Base-by-base conservation (phyloP, 2,888 invertebrate genomes). In the Drosophila austrosaltans region DNA sequence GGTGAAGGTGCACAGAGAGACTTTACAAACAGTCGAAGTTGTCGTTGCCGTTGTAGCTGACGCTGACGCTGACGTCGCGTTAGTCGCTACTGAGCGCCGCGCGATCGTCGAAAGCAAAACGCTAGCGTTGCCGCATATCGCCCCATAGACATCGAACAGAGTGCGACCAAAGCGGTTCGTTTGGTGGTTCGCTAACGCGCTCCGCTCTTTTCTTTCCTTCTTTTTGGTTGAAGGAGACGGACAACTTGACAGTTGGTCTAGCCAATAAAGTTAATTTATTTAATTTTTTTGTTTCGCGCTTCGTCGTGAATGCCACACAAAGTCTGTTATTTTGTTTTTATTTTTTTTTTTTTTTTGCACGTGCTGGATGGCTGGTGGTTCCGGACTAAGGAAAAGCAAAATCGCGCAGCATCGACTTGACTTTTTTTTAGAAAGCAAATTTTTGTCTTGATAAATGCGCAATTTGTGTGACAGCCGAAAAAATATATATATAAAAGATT, bases 41-140 rank as follows among this genome's bases (percentile, higher is more conserved):
- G 48, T 48, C 22, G 44, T 48, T 22, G 48, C 22, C 48, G 48
- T 25, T 25, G 22, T 48, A 2, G 20, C 8, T 48, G 44, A 8
- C n/a, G 44, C 8, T 20, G 44, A 8, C 8, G 44, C n/a, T 48
- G 44, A 22, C 25, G 68, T 70, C 53, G 36, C 76, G 53, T 36
- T 58, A 32, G 65, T 70, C 66, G 39, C 66, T 64, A 75, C 69
- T 67, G 68, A 22, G 25, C 22, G 71, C 69, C 69, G 68, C 48
- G 58, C 74, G 61, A 74, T 73, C 73, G 68, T 42, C 66, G 73
- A 72, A 82, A 76, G 73, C 83, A 89, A 81, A 87, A 80, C 78
- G 73, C 63, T 76, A 75, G 72, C 76, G 75, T 75, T 71, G 76
- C 72, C 61, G 82, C 74, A 56, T 62, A 72, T 75, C 81, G 70